Percentiles rank a stretch among this genome's conserved stretches.
phyloP scores from a whole-genome alignment of 2,113 vertebrate genomes.

The Peromyscus leucopus region DNA sequence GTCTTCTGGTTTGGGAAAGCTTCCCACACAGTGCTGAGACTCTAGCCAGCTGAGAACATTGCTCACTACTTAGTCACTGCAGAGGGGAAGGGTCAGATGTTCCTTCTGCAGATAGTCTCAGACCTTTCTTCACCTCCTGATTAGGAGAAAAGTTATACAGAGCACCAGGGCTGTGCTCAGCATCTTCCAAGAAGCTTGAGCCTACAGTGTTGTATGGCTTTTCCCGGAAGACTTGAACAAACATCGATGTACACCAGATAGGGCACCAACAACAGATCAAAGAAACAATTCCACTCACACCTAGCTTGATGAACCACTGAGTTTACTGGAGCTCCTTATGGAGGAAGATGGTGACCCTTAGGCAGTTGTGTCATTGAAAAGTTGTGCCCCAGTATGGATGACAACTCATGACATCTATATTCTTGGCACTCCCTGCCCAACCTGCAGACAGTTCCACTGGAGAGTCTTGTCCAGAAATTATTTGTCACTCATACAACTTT shows the following conservation, averaged over 20 bases:
- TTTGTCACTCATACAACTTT: not conserved
- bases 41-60: not conserved
- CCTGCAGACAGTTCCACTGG: not conserved
- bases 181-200: not conserved
- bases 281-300: not conserved
- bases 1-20: not conserved
- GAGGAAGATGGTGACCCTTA: not conserved
- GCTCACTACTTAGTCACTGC: not conserved
- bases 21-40: not conserved
- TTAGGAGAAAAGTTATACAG: not conserved
- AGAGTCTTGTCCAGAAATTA: not conserved
- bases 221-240: not conserved
- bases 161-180: not conserved
- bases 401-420: not conserved
- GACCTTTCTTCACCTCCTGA: not conserved
- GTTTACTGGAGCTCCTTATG: not conserved
- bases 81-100: not conserved
- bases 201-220: not conserved
- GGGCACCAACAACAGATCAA: not conserved
- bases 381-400: not conserved
- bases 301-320: not conserved
- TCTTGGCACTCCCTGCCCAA: not conserved
- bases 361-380: not conserved
- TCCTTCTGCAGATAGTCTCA: not conserved
- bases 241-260: not conserved